Conservation (phyloP, 2,113 vertebrate species). For the Lipotes vexillifer region DNA sequence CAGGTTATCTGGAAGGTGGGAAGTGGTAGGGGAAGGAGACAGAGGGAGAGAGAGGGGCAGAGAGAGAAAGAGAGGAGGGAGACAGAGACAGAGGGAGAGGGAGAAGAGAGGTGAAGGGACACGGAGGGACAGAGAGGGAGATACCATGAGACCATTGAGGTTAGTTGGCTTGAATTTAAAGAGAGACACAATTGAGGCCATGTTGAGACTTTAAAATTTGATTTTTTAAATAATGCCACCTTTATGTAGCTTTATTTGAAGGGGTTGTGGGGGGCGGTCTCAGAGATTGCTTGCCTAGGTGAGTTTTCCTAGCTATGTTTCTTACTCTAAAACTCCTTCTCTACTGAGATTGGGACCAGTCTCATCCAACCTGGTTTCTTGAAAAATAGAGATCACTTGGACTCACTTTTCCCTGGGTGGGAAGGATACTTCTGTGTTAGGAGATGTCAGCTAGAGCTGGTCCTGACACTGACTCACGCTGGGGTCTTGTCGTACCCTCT, state of each 20-base stretch:
- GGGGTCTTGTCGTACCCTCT: not conserved
- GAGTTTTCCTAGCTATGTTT: slow-evolving; percentile 6
- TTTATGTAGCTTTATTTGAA: not conserved
- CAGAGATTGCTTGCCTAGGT: not conserved
- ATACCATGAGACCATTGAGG: not conserved
- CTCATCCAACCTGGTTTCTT: not conserved
- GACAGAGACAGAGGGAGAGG: not conserved
- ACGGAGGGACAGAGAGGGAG: not conserved
- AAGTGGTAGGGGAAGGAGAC: not conserved
- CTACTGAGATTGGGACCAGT: not conserved
- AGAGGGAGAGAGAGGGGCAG: accelerated
- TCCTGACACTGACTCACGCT: not conserved
- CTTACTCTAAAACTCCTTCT: not conserved
- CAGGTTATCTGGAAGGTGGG: not conserved
- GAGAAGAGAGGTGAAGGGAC: not conserved
- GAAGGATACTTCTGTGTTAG: not conserved
- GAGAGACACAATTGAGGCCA: not conserved
- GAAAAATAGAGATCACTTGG: not conserved
- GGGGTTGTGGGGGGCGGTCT: not conserved
- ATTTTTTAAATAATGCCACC: not conserved
- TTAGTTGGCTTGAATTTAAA: not conserved
- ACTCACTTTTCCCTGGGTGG: not conserved
- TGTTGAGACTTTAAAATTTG: slow-evolving; percentile 2
- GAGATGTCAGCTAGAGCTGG: not conserved
- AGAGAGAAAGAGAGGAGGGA: not conserved